Evolutionary conservation across 1,140 invertebrate species (phyloP).

Genomic region (Drosophila sp.): DNA sequence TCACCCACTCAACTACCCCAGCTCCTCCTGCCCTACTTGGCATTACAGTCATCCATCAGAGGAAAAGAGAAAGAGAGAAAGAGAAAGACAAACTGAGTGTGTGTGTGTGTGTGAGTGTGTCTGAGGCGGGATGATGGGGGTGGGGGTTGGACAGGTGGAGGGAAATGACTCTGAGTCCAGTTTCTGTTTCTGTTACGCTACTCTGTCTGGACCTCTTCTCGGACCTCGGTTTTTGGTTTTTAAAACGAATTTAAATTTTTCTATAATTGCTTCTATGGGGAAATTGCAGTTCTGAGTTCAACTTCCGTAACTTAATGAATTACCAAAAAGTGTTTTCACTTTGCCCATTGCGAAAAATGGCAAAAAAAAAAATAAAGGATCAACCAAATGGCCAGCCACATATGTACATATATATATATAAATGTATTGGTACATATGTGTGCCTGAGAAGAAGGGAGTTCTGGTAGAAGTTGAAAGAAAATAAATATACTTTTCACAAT

Average conservation of each 20-base stretch:
- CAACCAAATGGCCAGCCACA: conserved; percentile 59
- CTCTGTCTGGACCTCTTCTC: conserved; percentile 11
- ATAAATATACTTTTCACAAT: neutral
- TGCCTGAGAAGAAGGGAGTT: conserved; percentile 5
- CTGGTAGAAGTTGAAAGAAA: neutral
- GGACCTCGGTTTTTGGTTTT: conserved; percentile 63
- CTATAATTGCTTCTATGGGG: conserved; percentile 83
- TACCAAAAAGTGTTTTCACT: conserved; percentile 80
- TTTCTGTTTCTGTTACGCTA: neutral
- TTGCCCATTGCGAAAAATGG: conserved; percentile 44
- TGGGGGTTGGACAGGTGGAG: neutral
- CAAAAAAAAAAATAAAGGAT: conserved; percentile 19
- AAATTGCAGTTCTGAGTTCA: conserved; percentile 83
- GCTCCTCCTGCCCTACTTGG: conserved; percentile 25
- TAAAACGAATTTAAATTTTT: conserved; percentile 83
- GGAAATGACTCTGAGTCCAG: conserved; percentile 2
- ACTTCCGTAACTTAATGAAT: conserved; percentile 83
- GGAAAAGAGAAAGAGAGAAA: conserved; percentile 16
- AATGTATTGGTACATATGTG: neutral
- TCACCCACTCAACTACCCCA: neutral
- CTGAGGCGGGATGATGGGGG: neutral
- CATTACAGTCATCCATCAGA: conserved; percentile 72
- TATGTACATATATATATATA: neutral
- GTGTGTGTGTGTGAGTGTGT: neutral
- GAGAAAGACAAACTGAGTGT: neutral